Conservation (phyloP, 2,113 vertebrate species). For the Oreotrochilus melanogaster region DNA sequence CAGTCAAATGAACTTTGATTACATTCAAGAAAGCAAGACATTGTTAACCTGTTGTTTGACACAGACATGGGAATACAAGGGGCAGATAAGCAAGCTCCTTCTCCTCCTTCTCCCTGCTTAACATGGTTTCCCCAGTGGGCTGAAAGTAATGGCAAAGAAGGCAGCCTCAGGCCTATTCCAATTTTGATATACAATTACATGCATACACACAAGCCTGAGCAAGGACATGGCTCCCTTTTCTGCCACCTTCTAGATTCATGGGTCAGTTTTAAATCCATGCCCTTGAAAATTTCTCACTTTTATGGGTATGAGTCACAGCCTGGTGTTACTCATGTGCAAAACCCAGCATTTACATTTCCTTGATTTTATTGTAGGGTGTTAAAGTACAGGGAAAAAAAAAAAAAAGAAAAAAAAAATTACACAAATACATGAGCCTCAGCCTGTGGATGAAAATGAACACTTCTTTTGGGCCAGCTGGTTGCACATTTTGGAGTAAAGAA, state of each 20-base stretch:
- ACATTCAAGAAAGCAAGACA: background rate
- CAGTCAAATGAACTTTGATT: background rate
- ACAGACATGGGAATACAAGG: background rate
- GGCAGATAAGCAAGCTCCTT: background rate
- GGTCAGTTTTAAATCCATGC: background rate
- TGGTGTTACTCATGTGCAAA: background rate
- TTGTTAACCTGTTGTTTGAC: background rate
- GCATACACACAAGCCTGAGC: background rate
- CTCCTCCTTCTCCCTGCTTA: background rate
- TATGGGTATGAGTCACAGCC: background rate
- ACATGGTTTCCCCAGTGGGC: background rate
- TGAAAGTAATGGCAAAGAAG: background rate
- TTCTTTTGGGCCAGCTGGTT: background rate
- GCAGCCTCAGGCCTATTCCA: background rate
- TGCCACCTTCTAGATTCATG: background rate
- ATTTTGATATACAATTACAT: background rate
- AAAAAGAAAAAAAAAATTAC: background rate
- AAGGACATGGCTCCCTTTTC: background rate
- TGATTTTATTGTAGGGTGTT: background rate
- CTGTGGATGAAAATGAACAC: background rate
- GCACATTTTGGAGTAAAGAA: background rate
- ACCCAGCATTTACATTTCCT: background rate
- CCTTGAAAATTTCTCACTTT: conserved; percentile 12
- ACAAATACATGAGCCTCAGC: background rate
- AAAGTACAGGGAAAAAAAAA: background rate